Evolutionary conservation across 2,888 invertebrate genomes (phyloP).

Genomic region (Fragum sueziense): DNA sequence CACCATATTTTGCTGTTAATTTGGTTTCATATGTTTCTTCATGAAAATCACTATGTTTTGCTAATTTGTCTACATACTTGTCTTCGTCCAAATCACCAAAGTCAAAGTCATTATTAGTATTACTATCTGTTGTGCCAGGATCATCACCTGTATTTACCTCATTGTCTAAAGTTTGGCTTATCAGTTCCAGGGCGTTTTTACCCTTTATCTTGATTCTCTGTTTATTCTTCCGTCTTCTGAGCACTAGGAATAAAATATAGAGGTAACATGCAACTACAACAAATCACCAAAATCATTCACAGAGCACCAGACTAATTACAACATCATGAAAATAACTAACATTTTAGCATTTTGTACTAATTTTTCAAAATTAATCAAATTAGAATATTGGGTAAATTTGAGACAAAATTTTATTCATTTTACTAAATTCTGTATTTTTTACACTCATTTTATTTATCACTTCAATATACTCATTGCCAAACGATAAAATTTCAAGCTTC

Average conservation of each 20-base stretch:
- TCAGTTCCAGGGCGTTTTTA: constrained; percentile 4
- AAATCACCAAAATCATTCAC: background rate
- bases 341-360: no score
- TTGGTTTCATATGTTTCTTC: no score
- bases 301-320: constrained; percentile 2
- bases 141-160: background rate
- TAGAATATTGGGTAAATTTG: no score
- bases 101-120: background rate
- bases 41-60: no score
- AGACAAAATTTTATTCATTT: background rate
- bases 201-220: constrained; percentile 15
- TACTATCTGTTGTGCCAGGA: background rate
- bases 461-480: background rate
- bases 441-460: no score
- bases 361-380: no score
- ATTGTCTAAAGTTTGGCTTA: constrained; percentile 5
- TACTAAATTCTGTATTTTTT: background rate
- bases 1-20: no score
- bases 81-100: background rate
- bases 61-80: no score
- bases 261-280: constrained; percentile 13
- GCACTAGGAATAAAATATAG: background rate
- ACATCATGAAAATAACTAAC: background rate
- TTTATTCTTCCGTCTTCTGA: constrained; percentile 14
- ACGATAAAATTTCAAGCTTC: background rate